phyloP scores from a whole-genome alignment of 1,140 invertebrate species.

The Paraescarpia echinospica region DNA sequence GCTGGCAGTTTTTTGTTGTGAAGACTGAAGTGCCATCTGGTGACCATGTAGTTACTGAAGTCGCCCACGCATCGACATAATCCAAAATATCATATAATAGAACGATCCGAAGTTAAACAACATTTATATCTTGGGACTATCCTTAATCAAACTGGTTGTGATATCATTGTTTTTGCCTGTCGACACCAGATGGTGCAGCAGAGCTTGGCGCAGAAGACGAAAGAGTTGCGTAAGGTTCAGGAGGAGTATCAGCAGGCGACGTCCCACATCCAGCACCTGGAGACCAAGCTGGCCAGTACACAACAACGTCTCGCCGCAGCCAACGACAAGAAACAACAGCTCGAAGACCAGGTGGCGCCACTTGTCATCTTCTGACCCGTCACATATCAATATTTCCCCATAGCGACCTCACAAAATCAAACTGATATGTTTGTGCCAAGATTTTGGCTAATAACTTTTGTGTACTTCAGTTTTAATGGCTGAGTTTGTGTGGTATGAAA shows the following conservation, averaged over 20 bases:
- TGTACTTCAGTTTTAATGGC: too few relatives aligned
- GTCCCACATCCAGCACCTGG: not conserved
- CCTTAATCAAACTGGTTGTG: not conserved
- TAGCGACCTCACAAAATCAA: too few relatives aligned
- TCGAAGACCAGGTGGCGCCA: slow-evolving; percentile 2
- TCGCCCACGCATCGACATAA: not conserved
- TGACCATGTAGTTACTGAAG: not conserved
- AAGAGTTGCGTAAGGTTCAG: slow-evolving; percentile 15
- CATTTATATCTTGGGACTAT: not conserved
- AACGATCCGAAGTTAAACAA: not conserved
- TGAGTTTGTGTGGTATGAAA: too few relatives aligned
- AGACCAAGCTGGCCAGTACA: not conserved
- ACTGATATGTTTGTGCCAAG: too few relatives aligned
- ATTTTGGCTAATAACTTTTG: too few relatives aligned
- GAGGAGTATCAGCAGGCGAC: not conserved
- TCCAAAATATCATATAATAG: not conserved
- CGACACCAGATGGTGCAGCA: slow-evolving; percentile 9
- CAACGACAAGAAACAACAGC: not conserved
- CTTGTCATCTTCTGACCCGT: not conserved
- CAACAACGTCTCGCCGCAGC: not conserved
- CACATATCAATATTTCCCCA: too few relatives aligned
- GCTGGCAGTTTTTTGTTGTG: not conserved
- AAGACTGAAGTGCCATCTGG: not conserved
- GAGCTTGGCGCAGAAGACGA: not conserved
- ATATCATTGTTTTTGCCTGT: not conserved